A percentile compares a stretch with the other conserved stretches of the same genome.
phyloP scores from a whole-genome alignment of 2,797 vertebrate genomes.

The Mus spretus region DNA sequence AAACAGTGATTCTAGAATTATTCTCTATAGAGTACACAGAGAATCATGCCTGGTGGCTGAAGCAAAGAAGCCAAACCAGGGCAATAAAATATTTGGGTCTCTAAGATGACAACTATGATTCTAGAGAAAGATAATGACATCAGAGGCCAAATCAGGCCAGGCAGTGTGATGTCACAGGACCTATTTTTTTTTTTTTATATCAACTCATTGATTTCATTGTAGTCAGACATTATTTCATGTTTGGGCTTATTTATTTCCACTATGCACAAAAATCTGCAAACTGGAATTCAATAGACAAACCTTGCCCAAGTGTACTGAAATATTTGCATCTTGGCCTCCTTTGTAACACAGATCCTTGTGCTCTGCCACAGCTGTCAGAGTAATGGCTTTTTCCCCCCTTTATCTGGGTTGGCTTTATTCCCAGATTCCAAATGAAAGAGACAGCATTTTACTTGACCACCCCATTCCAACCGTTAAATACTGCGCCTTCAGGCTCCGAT shows the following conservation, averaged over 20 bases:
- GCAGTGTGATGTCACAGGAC: conserved; percentile 58
- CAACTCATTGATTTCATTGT: conserved; percentile 59
- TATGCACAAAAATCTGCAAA: conserved; percentile 43
- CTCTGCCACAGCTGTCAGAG: conserved; percentile 86
- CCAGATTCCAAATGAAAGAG: conserved; percentile 89
- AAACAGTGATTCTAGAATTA: conserved; percentile 47
- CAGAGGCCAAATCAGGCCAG: conserved; percentile 40
- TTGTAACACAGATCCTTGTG: conserved; percentile 77
- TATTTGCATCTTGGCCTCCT: conserved; percentile 80
- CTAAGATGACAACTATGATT: neutral
- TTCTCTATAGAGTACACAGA: neutral
- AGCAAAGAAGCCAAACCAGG: conserved; percentile 14
- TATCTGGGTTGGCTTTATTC: conserved; percentile 87
- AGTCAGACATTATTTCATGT: conserved; percentile 52
- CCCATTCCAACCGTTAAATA: conserved; percentile 88
- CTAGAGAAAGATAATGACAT: conserved; percentile 25
- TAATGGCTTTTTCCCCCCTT: conserved; percentile 76
- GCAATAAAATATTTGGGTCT: conserved; percentile 50
- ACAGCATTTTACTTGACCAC: conserved; percentile 88
- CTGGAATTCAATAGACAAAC: conserved; percentile 57
- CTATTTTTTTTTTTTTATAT: conserved; percentile 52
- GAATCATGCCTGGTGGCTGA: conserved; percentile 3
- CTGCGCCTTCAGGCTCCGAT: conserved; percentile 87
- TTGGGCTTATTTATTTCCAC: conserved; percentile 69
- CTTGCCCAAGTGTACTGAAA: conserved; percentile 66